Evolutionary conservation across 2,113 vertebrate species (phyloP).

Genomic region (Microtus richardsoni): DNA sequence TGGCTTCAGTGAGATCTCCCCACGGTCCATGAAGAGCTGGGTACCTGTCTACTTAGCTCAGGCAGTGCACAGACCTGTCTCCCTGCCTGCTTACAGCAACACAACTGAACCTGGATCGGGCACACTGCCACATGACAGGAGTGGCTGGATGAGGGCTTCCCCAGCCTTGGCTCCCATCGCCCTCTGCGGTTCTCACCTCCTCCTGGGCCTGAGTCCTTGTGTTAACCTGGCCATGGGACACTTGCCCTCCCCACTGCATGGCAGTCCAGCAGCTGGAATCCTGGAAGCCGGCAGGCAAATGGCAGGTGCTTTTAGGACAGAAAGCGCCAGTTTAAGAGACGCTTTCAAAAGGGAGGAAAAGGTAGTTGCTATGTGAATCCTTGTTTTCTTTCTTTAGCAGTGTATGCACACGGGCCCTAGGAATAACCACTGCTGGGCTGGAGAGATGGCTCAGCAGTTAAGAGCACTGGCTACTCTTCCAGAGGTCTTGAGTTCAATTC

Average conservation of each 20-base stretch:
- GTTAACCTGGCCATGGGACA: background rate
- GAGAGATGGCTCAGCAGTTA: no score
- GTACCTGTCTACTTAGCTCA: background rate
- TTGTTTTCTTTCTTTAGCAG: background rate
- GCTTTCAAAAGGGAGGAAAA: background rate
- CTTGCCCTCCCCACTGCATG: background rate
- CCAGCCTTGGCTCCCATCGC: background rate
- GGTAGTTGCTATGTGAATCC: fast-evolving
- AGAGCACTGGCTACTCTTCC: no score
- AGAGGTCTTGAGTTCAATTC: no score
- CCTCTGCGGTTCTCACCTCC: background rate
- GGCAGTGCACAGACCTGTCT: background rate
- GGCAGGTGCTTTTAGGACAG: background rate
- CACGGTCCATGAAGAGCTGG: fast-evolving
- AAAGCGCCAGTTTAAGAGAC: background rate
- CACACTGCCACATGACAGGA: background rate
- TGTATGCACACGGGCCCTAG: background rate
- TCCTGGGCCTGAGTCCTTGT: background rate
- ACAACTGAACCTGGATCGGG: constrained; percentile 35
- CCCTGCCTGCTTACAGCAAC: background rate
- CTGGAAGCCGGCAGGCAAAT: background rate
- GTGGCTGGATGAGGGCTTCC: background rate
- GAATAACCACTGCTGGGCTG: background rate
- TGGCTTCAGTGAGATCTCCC: background rate
- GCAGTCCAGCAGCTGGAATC: background rate